These are phyloP conservation scores for Mobula hypostoma DNA, from an alignment of 2,113 vertebrate genomes.

Conservation along the genomic window DNA sequence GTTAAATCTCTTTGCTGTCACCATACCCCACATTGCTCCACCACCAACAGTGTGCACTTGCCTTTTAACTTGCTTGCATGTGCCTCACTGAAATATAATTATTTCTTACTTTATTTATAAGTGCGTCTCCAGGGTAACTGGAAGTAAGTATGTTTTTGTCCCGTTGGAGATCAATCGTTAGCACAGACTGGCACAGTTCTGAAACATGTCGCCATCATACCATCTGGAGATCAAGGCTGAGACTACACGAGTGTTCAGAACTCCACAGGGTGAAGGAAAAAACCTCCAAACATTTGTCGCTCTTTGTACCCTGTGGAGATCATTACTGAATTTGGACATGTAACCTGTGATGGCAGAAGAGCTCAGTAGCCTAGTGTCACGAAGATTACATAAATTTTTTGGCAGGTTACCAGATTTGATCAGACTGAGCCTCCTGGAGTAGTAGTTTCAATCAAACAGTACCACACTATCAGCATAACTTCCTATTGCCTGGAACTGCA, in stretches of 20 bases:
- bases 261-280: conserved; percentile 1
- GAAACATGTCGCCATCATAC: conserved; percentile 21
- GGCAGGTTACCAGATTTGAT: conserved; percentile 19
- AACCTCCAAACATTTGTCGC: conserved; percentile 26
- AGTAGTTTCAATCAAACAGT: neutral
- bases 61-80: neutral
- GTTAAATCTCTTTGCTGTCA: neutral
- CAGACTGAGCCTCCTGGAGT: neutral
- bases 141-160: neutral
- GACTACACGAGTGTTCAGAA: neutral
- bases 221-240: conserved; percentile 30
- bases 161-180: neutral
- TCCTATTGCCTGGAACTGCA: neutral
- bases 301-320: conserved; percentile 33
- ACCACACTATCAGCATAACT: neutral
- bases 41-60: neutral
- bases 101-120: neutral
- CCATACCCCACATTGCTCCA: neutral
- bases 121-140: conserved; percentile 24
- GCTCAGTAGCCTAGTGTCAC: neutral
- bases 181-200: neutral
- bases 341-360: neutral
- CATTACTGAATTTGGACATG: conserved; percentile 22
- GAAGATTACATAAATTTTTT: neutral
- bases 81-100: neutral